These are phyloP conservation scores for Orthosia gothica DNA, from an alignment of 2,888 invertebrate genomes.

Conservation along the genomic window DNA sequence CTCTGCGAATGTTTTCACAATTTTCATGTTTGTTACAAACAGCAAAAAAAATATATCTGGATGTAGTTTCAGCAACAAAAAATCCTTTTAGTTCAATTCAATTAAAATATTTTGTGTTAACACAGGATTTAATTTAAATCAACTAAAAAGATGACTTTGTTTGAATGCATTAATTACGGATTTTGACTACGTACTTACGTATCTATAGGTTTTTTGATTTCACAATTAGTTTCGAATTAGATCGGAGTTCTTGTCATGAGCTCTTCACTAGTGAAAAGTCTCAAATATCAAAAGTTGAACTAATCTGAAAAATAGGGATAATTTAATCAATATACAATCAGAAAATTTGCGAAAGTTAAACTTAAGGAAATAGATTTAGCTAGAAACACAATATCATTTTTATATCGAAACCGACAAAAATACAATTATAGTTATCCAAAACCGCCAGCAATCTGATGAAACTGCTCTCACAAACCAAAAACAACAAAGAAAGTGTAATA, in stretches of 20 bases:
- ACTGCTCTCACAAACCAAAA: neutral
- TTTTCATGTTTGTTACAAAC: neutral
- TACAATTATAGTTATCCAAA: no score
- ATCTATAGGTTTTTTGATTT: no score
- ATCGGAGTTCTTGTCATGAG: no score
- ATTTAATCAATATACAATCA: no score
- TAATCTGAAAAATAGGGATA: no score
- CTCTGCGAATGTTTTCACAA: slow-evolving; percentile 13
- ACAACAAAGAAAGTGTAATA: slow-evolving; percentile 1
- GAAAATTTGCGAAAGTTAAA: no score
- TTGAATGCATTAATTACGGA: neutral
- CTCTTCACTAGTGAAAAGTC: no score
- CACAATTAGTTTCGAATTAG: no score
- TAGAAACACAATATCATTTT: no score
- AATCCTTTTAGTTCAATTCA: neutral
- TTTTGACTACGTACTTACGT: neutral
- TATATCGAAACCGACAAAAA: neutral
- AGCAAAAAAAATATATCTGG: neutral
- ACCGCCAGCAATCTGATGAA: neutral
- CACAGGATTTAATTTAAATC: slow-evolving; percentile 16
- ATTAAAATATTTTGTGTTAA: slow-evolving; percentile 45
- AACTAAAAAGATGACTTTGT: neutral
- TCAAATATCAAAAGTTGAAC: no score
- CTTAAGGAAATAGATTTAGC: no score
- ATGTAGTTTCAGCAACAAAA: neutral